Base-by-base conservation (phyloP, 2,888 invertebrate species). In the Xestia ashworthii region DNA sequence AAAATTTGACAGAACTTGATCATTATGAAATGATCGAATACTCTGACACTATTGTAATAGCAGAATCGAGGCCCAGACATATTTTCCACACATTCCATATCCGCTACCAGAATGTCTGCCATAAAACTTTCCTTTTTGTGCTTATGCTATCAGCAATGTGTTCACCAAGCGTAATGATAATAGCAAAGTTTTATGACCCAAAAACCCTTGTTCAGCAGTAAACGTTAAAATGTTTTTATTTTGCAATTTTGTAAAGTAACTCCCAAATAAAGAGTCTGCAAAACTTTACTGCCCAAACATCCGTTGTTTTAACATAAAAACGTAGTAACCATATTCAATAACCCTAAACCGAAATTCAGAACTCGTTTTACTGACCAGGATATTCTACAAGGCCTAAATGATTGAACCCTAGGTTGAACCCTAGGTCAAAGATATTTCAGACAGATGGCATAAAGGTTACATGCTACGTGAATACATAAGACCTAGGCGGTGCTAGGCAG, bases 361-460 rank as follows among this genome's bases (percentile, higher is more conserved):
- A 77, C 75, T 82, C 79, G 77, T 81, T 85, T 82, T 77, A 73
- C 76, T 82, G 67, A 83, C 86, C 74, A 82, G 79, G 71, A 83
- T 72, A 48, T 76, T 77, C 16, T 76, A 66, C 65, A 38, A 58
- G 25, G 41, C 64, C 53, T 79, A 68, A 79, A 80, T 62, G 68
- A 64, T n/a, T n/a, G n/a, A n/a, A n/a, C n/a, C 64, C 74, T 65
- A 74, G 41, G 62, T 71, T 78, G 76, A 83, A 78, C 72, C 32
- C 69, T 38, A 75, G 85, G 76, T 87, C 85, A 75, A 84, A 84
- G 44, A 66, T 50, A 81, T 76, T 76, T 71, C 25, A 71, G 68
- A 78, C 76, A 84, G 71, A 81, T 85, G 76, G 58, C 44, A 78
- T 68, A 22, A 73, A 79, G 81, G 87, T 84, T 84, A 64, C 71